A percentile compares a stretch with the other conserved stretches of the same genome.
Conservation (phyloP, 1,140 invertebrate genomes). For the Meloidogyne floridensis region DNA sequence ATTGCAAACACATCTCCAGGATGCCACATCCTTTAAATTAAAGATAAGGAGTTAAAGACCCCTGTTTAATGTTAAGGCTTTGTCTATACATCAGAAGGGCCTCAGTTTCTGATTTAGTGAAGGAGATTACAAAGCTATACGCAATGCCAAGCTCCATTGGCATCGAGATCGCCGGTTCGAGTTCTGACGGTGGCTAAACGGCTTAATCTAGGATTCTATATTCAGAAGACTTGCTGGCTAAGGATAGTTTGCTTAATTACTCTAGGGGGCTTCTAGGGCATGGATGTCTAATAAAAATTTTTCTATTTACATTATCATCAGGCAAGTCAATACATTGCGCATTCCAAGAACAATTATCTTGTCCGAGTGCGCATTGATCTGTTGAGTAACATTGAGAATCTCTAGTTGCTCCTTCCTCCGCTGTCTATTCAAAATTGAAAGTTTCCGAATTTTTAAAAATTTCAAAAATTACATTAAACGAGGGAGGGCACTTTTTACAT, state of each 20-base stretch:
- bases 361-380: constrained; percentile 65
- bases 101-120: too few relatives aligned
- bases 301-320: constrained; percentile 73
- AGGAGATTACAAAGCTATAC: too few relatives aligned
- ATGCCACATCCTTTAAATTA: constrained; percentile 71
- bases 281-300: neutral
- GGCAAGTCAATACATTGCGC: constrained; percentile 84
- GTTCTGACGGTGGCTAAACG: too few relatives aligned
- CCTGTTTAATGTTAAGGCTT: too few relatives aligned
- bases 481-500: constrained; percentile 84
- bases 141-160: too few relatives aligned
- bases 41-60: too few relatives aligned
- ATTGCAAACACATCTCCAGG: constrained; percentile 89
- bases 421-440: neutral
- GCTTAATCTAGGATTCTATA: too few relatives aligned
- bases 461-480: constrained; percentile 72
- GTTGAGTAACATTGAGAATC: constrained; percentile 66
- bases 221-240: too few relatives aligned
- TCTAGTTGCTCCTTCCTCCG: constrained; percentile 55
- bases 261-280: too few relatives aligned
- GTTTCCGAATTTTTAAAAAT: neutral
- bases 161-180: too few relatives aligned
- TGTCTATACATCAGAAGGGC: too few relatives aligned
- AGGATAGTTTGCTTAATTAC: too few relatives aligned
- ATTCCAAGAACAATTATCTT: constrained; percentile 69